Evolutionary conservation across 2,113 vertebrate genomes (phyloP), one percentile per base, ranked within the genome.

Genomic region (Bujurquina vittata): DNA sequence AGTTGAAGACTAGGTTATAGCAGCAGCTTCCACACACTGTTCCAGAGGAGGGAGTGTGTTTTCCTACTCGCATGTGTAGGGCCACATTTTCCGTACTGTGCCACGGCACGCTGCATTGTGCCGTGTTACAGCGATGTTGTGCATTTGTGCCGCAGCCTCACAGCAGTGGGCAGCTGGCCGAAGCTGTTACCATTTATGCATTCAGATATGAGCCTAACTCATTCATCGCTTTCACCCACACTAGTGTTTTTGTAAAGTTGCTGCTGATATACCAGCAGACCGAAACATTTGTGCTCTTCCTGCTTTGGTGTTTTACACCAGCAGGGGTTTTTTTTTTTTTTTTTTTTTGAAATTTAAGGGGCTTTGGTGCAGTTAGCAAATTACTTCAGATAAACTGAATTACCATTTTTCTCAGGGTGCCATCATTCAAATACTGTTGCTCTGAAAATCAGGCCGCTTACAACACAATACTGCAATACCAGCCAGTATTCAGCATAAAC

Each of bases 1-100:
- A 79, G 74, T 54, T 76, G 56, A 85, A 14, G n/a, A 58, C 37
- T 20, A 35, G 29, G 81, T 77, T 80, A 65, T n/a, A 72, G 23
- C 23, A 33, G 29, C 7, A 59, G 56, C 58, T 20, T 75, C 60
- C 37, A 33, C 31, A 57, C 23, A 56, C 18, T 12, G 7, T 82
- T 74, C 23, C 76, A 75, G 20, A 52, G 17, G 43, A 11, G 75
- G 20, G 6, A 76, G 31, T 5, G 18, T 2, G 10, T 59, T 54
- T 77, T 72, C 69, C 62, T 63, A 37, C 55, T 29, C 55, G 6
- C 29, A 14, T 26, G 18, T 55, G 37, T 33, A 18, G 18, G 29
- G 26, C 61, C 31, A 35, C 35, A 33, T 52, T 72, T 72, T 65
- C 60, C 5, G 4, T 54, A 33, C 59, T 40, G 8, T 61, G 46